Evolutionary conservation across 2,113 vertebrate species (phyloP), one percentile per base, ranked within the genome.

Genomic region (Fulica atra): DNA sequence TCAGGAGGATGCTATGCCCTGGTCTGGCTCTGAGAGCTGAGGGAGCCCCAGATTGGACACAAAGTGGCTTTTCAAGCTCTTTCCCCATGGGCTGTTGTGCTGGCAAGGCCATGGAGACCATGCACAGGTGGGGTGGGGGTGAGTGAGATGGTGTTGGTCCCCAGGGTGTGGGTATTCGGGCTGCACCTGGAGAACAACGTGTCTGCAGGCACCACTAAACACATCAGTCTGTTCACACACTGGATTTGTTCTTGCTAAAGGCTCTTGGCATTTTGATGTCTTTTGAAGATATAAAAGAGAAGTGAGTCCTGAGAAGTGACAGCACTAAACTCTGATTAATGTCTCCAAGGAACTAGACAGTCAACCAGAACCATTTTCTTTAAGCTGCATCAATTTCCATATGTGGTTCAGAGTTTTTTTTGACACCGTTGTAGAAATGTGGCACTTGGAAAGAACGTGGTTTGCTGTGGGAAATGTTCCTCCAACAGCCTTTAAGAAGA

Each of bases 311-410:
- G 70, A 85, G 87, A 66, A 96, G 10, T 82, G 93, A 93, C 93
- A 95, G 94, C 73, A 40, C 36, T 17, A 63, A 95, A 35, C 50
- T 95, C 78, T 93, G 89, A 91, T 92, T 80, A 92, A 89, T 91
- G 85, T 95, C 94, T 95, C 91, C 65, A 73, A 94, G 93, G 96
- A 89, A 48, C 44, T 54, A 46, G 25, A 69, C 57, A 95, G 84
- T 71, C 87, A 82, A 69, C 44, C 78, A 85, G 87, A 87, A 84
- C 23, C 4, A 6, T 57, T 86, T 91, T n/a, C 73, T 95, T 50
- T 40, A 91, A 95, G 86, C 86, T 68, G 91, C 92, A 86, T 81
- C 86, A 38, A n/a, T 86, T 88, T 86, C 72, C 51, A 51, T 88
- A 71, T 31, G 77, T 11, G 86, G 83, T 69, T 91, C 88, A 92